Conservation (phyloP, 2,113 vertebrate genomes). For the Ibidorhyncha struthersii region DNA sequence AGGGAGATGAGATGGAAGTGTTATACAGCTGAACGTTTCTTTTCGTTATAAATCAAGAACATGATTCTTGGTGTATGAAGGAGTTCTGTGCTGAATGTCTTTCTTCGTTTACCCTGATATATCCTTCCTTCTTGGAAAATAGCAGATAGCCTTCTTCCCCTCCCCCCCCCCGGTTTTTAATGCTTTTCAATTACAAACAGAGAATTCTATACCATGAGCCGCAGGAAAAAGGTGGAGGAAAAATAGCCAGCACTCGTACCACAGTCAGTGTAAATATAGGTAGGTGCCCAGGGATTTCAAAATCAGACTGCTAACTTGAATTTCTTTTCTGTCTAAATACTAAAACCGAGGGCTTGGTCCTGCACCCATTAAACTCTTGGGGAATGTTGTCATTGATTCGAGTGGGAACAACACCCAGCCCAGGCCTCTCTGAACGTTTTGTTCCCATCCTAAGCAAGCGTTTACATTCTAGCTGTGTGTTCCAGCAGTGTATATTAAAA, state of each 20-base stretch:
- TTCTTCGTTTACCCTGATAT: not conserved
- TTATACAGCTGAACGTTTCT: not conserved
- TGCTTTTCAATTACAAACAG: not conserved
- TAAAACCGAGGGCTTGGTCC: not conserved
- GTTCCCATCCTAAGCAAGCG: not conserved
- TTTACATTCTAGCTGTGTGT: not conserved
- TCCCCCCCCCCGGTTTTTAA: accelerated
- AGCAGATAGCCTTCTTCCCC: not conserved
- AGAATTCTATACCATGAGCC: not conserved
- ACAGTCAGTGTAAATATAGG: not conserved
- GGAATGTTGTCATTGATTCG: not conserved
- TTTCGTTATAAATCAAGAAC: constrained; percentile 5
- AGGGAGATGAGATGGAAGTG: not conserved
- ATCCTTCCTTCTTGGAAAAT: not conserved
- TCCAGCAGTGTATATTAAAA: not conserved
- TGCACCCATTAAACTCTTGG: not conserved
- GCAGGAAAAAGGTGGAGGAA: not conserved
- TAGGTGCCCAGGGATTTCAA: not conserved
- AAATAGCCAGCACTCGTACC: not conserved
- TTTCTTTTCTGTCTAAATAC: constrained; percentile 2
- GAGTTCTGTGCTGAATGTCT: not conserved
- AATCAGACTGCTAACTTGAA: not conserved
- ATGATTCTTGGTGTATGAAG: not conserved
- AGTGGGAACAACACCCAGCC: not conserved
- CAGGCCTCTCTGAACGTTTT: not conserved